A percentile compares a stretch with the other conserved stretches of the same genome.
Evolutionary conservation across 1,140 invertebrate genomes (phyloP).

Genomic region (Heterodera schachtii): DNA sequence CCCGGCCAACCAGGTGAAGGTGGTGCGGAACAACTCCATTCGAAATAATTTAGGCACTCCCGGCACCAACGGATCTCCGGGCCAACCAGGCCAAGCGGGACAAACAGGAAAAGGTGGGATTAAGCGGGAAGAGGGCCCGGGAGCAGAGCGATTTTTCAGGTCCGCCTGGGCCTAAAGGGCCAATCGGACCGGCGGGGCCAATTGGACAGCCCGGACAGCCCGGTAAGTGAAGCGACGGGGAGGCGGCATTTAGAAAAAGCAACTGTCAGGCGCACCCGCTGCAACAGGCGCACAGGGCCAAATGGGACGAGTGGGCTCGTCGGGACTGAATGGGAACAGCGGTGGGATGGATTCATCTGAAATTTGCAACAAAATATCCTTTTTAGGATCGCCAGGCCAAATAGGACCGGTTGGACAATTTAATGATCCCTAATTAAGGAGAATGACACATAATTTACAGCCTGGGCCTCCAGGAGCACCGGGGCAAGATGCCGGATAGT

Average conservation of each 20-base stretch:
- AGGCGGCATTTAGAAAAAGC: too few relatives aligned
- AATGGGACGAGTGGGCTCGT: neutral
- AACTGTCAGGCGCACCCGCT: neutral
- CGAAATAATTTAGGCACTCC: neutral
- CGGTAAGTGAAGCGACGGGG: neutral
- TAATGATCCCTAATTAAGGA: neutral
- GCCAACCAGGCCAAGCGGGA: conserved; percentile 8
- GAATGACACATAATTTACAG: neutral
- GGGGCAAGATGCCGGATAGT: conserved; percentile 5
- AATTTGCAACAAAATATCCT: neutral
- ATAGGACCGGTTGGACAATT: neutral
- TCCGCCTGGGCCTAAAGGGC: neutral
- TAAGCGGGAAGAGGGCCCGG: too few relatives aligned
- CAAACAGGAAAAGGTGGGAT: neutral
- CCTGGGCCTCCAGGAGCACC: neutral
- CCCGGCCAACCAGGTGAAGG: neutral
- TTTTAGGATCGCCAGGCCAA: neutral
- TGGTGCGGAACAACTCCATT: too few relatives aligned
- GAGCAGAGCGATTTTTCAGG: neutral
- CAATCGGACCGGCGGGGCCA: neutral
- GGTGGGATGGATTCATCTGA: neutral
- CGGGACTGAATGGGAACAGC: neutral
- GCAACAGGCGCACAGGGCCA: neutral
- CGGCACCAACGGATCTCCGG: neutral
- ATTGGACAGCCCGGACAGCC: conserved; percentile 3